A percentile compares a stretch with the other conserved stretches of the same genome.
Evolutionary conservation across 2,113 vertebrate genomes (phyloP).

Genomic region (Megaceryle maxima): DNA sequence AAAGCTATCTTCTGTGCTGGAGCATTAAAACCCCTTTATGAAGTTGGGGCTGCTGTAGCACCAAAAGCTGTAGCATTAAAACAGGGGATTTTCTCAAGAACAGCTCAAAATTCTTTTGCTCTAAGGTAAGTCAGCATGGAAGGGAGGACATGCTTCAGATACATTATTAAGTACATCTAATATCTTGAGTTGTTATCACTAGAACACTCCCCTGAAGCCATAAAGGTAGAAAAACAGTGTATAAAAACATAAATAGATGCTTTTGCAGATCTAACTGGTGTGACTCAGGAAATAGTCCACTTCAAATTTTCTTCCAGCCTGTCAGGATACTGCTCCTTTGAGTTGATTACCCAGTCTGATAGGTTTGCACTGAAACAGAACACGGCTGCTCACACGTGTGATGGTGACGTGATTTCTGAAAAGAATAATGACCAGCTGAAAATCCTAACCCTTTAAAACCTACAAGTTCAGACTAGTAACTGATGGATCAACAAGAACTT

Average conservation of each 20-base stretch:
- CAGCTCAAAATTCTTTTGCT: neutral
- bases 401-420: neutral
- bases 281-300: neutral
- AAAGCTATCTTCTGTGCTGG: neutral
- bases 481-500: neutral
- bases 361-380: neutral
- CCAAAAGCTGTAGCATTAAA: neutral
- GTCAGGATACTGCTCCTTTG: neutral
- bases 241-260: neutral
- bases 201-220: neutral
- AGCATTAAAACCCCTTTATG: neutral
- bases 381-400: accelerated
- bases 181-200: neutral
- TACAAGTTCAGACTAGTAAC: neutral
- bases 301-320: neutral
- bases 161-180: neutral
- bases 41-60: neutral
- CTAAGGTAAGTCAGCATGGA: neutral
- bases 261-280: neutral
- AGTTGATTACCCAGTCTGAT: neutral
- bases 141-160: neutral
- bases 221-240: neutral
- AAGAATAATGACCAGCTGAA: neutral
- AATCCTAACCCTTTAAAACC: neutral
- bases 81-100: neutral